phyloP scores from a whole-genome alignment of 2,113 vertebrate species.

The Forbesichthys agassizii region DNA sequence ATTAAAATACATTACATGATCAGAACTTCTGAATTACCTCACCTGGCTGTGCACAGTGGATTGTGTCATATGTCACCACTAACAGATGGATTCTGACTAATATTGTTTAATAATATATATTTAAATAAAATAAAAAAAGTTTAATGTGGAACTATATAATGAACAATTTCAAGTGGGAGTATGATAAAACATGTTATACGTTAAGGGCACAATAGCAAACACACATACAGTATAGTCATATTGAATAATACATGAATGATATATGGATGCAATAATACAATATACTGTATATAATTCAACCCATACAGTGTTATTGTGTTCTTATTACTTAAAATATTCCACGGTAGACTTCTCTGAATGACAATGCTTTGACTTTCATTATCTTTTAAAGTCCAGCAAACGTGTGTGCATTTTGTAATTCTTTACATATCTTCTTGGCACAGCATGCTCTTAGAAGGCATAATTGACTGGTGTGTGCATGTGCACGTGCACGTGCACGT shows the following conservation, averaged over 20 bases:
- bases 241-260: too few relatives aligned
- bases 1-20: not conserved
- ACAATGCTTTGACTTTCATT: slow-evolving; percentile 15
- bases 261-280: not conserved
- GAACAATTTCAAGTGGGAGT: too few relatives aligned
- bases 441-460: not conserved
- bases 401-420: slow-evolving; percentile 3
- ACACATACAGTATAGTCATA: too few relatives aligned
- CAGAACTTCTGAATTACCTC: not conserved
- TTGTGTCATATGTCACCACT: too few relatives aligned
- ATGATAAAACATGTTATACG: too few relatives aligned
- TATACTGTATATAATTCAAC: not conserved
- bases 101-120: too few relatives aligned
- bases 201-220: too few relatives aligned
- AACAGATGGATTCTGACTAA: too few relatives aligned
- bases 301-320: not conserved
- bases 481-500: too few relatives aligned
- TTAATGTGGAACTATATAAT: too few relatives aligned
- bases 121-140: too few relatives aligned
- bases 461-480: slow-evolving; percentile 34
- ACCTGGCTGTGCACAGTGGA: not conserved
- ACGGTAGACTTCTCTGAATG: not conserved
- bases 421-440: slow-evolving; percentile 1
- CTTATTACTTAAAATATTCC: slow-evolving; percentile 5
- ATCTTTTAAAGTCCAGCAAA: slow-evolving; percentile 25